Conservation (phyloP, 2,888 invertebrate species). For the Meiosimyza platycephala region DNA sequence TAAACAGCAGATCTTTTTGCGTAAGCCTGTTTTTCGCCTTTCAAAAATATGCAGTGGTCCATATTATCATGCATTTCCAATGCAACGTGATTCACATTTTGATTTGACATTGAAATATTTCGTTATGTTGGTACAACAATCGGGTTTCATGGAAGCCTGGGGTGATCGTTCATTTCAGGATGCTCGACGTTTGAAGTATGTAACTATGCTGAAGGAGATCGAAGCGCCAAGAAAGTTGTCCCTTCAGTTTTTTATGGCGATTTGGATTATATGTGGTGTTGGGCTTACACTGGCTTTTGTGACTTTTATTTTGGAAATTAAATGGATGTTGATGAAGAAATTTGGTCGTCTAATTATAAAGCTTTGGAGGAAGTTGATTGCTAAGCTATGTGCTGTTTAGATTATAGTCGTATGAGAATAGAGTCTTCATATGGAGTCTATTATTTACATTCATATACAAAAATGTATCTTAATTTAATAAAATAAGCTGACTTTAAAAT, state of each 20-base stretch:
- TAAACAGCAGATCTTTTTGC: conserved; percentile 52
- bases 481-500: too few relatives aligned
- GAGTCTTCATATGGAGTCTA: too few relatives aligned
- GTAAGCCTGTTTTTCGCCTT: conserved; percentile 53
- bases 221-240: conserved; percentile 48
- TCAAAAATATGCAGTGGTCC: conserved; percentile 57
- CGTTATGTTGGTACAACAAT: conserved; percentile 51
- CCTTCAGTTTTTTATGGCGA: conserved; percentile 49
- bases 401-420: too few relatives aligned
- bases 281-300: conserved; percentile 50
- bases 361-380: too few relatives aligned
- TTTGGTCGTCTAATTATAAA: too few relatives aligned
- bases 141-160: conserved; percentile 53
- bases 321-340: conserved; percentile 38
- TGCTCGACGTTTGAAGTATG: conserved; percentile 48
- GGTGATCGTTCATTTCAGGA: conserved; percentile 52
- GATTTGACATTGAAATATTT: conserved; percentile 49
- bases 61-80: conserved; percentile 55
- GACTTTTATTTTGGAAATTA: conserved; percentile 51
- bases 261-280: conserved; percentile 51
- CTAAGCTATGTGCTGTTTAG: too few relatives aligned
- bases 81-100: conserved; percentile 57
- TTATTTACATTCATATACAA: too few relatives aligned
- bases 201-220: conserved; percentile 43
- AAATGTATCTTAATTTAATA: too few relatives aligned